phyloP scores from a whole-genome alignment of 2,113 vertebrate species.

The Onychostruthus taczanowskii region DNA sequence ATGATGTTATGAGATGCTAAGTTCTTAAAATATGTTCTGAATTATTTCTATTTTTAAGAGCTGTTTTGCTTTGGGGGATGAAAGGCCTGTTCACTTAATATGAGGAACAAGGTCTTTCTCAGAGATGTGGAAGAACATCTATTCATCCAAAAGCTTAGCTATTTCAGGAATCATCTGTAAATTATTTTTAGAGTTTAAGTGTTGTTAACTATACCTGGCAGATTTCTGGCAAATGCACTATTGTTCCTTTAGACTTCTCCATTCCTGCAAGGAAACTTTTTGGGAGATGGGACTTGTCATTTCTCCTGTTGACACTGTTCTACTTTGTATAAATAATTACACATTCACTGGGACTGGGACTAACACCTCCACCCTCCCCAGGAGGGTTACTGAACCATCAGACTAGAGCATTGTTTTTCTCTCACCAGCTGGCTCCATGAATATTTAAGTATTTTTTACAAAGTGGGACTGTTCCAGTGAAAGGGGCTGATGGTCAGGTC shows the following conservation, averaged over 20 bases:
- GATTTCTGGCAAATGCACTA: constrained; percentile 20
- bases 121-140: constrained; percentile 50
- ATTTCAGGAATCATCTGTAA: constrained; percentile 60
- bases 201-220: constrained; percentile 40
- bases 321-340: constrained; percentile 41
- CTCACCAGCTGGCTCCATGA: constrained; percentile 39
- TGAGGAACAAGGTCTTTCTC: constrained; percentile 52
- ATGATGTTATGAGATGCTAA: constrained; percentile 32
- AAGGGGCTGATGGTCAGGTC: background rate
- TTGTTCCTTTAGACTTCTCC: constrained; percentile 34
- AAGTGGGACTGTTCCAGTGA: constrained; percentile 34
- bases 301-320: constrained; percentile 24
- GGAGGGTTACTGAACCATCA: constrained; percentile 8
- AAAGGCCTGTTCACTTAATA: constrained; percentile 56
- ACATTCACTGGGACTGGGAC: constrained; percentile 7
- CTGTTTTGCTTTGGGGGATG: constrained; percentile 58
- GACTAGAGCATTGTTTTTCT: constrained; percentile 46
- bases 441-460: constrained; percentile 38
- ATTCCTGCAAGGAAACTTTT: background rate
- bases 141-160: constrained; percentile 37
- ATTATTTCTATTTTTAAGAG: constrained; percentile 52
- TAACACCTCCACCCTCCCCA: constrained; percentile 42
- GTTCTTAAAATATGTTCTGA: constrained; percentile 48
- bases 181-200: constrained; percentile 49
- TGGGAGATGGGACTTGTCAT: background rate